A percentile compares a stretch with the other conserved stretches of the same genome.
Conservation (phyloP, 2,113 vertebrate genomes). For the Chloropsis cyanopogon region DNA sequence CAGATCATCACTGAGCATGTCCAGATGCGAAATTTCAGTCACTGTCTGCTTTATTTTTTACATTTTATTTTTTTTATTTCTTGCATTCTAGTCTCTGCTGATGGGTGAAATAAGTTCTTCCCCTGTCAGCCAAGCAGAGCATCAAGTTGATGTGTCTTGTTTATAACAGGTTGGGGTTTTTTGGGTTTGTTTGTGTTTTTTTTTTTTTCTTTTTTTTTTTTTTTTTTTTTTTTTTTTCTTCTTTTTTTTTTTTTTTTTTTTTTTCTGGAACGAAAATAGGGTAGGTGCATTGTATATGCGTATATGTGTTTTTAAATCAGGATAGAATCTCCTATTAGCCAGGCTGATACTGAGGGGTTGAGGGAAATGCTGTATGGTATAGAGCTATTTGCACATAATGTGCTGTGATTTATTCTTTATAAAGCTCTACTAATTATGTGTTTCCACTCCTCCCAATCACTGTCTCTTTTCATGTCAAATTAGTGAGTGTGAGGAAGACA, state of each 20-base stretch:
- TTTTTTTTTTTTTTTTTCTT: not conserved
- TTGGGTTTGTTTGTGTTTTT: not conserved
- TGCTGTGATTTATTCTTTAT: not conserved
- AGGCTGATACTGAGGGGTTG: not conserved
- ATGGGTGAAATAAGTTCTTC: conserved; percentile 50
- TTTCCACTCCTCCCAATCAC: not conserved
- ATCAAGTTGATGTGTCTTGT: not conserved
- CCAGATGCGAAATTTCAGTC: conserved; percentile 40
- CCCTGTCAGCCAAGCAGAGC: conserved; percentile 2
- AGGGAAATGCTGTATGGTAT: not conserved
- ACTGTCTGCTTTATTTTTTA: conserved; percentile 6
- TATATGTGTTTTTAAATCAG: not conserved
- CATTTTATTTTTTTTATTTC: conserved; percentile 19
- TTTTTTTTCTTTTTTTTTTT: too few species aligned
- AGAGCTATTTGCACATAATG: not conserved
- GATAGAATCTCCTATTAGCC: not conserved
- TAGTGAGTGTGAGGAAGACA: not conserved
- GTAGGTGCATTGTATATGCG: not conserved
- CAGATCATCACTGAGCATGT: conserved; percentile 20
- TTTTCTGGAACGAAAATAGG: not conserved
- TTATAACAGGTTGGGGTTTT: not conserved
- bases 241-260: too few species aligned
- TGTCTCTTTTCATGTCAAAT: not conserved
- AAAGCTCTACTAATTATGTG: not conserved
- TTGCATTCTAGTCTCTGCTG: conserved; percentile 4